phyloP scores from a whole-genome alignment of 2,888 invertebrate genomes.

The Drosophila phalerata region DNA sequence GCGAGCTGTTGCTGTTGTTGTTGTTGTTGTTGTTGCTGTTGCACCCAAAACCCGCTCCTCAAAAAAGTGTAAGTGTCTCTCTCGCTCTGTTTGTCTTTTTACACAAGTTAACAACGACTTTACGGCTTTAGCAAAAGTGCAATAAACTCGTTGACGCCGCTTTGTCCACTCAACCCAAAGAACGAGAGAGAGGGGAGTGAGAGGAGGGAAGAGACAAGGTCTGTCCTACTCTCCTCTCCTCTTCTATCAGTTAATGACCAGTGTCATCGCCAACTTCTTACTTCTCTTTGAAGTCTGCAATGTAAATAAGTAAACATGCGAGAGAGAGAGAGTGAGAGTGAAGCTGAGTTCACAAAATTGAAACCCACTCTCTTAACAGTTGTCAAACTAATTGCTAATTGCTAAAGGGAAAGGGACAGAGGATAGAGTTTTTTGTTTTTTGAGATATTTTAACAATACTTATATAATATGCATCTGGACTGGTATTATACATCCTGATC shows the following conservation, averaged over 20 bases:
- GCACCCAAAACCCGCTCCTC: conserved; percentile 42
- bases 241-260: conserved; percentile 65
- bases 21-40: conserved; percentile 11
- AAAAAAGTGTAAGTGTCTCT: conserved; percentile 72
- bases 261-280: conserved; percentile 49
- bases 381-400: conserved; percentile 46
- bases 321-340: conserved; percentile 30
- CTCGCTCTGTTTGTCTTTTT: conserved; percentile 31
- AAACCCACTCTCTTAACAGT: conserved; percentile 28
- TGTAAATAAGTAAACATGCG: conserved; percentile 37
- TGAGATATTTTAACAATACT: too few relatives aligned
- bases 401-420: conserved; percentile 1
- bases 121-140: conserved; percentile 69
- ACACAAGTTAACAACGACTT: conserved; percentile 48
- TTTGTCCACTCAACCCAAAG: conserved; percentile 18
- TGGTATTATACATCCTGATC: too few relatives aligned
- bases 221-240: too few relatives aligned
- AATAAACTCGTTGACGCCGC: conserved; percentile 70
- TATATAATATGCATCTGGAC: too few relatives aligned
- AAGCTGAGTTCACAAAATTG: conserved; percentile 39
- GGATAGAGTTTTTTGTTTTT: conserved; percentile 27
- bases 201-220: conserved; percentile 13
- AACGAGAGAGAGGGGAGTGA: too few relatives aligned
- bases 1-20: conserved; percentile 22
- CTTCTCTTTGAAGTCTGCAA: conserved; percentile 55